Base-by-base conservation (phyloP, 2,888 invertebrate species). In the Athetis lepigone region DNA sequence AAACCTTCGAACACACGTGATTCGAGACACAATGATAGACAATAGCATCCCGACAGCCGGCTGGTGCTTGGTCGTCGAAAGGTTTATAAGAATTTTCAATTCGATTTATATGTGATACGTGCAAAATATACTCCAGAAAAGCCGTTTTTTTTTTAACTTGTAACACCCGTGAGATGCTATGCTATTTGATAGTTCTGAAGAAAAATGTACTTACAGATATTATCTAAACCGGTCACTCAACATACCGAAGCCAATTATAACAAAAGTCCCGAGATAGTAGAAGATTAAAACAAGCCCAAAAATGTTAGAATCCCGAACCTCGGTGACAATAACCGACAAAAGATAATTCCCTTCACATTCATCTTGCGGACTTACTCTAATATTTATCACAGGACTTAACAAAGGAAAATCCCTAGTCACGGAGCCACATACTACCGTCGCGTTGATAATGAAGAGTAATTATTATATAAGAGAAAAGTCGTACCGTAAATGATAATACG, bases 401-500 rank as follows among this genome's bases (percentile, higher is more conserved):
- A 85, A 85, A 85, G 79, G 83, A 81, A 81, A 81, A 77, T 68
- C 68, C 68, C 59, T 60, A 79, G 81, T 80, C 77, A 79, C 79
- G 82, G 79, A 80, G 80, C 75, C 79, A 77, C 77, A 76, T 72
- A 83, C 79, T 73, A 84, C 82, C 75, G 70, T 75, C 74, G 78
- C 73, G 73, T 77, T 76, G 75, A 78, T 85, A 85, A 86, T 86
- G 82, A 85, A 84, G 86, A 85, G 77, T 86, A 86, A 86, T 86
- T 84, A 83, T 80, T 61, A 66, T 79, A 58, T 74, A 76, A 81
- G 75, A 75, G 77, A 77, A 33, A 33, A 82, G 73, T 78, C 83
- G 75, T 73, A 79, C 70, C 69, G 61, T 73, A 81, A 79, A 79
- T 79, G 79, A 79, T 79, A 70, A 71, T 70, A 66, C 51, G 49